These are phyloP conservation scores for Ennomos quercinarius DNA, from an alignment of 2,888 invertebrate genomes.

Conservation along the genomic window DNA sequence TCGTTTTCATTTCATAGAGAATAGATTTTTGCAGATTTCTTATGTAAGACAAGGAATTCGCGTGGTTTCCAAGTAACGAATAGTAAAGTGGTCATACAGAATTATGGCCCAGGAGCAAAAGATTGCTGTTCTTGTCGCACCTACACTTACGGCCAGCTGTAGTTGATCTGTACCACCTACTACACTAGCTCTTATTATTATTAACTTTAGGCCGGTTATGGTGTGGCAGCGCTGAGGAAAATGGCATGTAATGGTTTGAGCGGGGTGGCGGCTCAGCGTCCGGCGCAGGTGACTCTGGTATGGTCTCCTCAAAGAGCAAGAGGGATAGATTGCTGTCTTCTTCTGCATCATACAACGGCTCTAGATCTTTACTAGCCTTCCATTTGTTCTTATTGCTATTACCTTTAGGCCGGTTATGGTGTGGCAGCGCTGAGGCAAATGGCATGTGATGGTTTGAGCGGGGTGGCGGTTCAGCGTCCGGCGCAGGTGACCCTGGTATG, in stretches of 20 bases:
- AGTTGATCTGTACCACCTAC: no score
- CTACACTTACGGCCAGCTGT: no score
- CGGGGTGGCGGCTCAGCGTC: slow-evolving; percentile 82
- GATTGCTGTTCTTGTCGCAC: no score
- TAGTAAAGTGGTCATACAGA: no score
- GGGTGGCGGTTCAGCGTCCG: slow-evolving; percentile 84
- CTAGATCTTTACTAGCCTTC: no score
- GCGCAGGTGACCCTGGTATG: slow-evolving; percentile 95
- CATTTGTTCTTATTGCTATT: slow-evolving; percentile 11
- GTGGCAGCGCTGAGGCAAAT: slow-evolving; percentile 88
- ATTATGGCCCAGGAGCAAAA: no score
- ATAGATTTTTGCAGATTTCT: no score
- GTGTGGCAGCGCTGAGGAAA: slow-evolving; percentile 87
- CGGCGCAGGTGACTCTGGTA: slow-evolving; percentile 95
- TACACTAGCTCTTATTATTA: no score
- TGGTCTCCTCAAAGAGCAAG: slow-evolving; percentile 94
- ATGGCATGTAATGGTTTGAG: slow-evolving; percentile 87
- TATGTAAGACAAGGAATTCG: no score
- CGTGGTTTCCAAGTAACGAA: no score
- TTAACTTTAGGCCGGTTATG: slow-evolving; percentile 56
- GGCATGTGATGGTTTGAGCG: slow-evolving; percentile 87
- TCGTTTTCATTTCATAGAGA: no score
- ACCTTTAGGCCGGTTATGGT: slow-evolving; percentile 59
- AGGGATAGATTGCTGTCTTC: slow-evolving; percentile 90
- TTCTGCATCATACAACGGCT: slow-evolving; percentile 44